Percentiles rank a stretch among this genome's conserved stretches.
These are phyloP conservation scores for Brachionus angularis DNA, from an alignment of 1,140 invertebrate species.

Conservation along the genomic window DNA sequence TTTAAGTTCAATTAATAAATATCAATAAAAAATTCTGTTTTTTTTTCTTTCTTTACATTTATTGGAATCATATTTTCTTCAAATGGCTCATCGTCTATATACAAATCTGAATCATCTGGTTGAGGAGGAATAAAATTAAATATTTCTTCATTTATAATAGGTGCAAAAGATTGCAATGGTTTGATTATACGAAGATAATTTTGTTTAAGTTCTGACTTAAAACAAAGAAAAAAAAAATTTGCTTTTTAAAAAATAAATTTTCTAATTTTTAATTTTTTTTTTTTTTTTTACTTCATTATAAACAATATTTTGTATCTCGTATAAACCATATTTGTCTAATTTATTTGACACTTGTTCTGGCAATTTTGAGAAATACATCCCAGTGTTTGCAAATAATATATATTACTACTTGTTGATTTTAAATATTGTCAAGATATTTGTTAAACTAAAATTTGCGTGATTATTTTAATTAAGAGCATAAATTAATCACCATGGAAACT, in stretches of 20 bases:
- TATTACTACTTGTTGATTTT: constrained; percentile 1
- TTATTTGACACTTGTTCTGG: constrained; percentile 1
- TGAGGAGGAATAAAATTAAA: not conserved
- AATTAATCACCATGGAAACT: not conserved
- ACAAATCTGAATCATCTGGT: not conserved
- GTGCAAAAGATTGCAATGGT: too few species aligned
- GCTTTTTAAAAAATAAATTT: constrained; percentile 3
- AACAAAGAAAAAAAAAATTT: too few species aligned
- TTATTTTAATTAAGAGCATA: too few species aligned
- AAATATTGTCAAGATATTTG: too few species aligned
- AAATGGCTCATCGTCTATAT: not conserved
- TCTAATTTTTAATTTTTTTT: not conserved
- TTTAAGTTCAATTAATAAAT: not conserved
- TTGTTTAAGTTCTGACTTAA: too few species aligned
- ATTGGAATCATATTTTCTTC: not conserved
- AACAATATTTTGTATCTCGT: constrained; percentile 18
- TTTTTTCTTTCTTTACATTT: not conserved
- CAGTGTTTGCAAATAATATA: too few species aligned
- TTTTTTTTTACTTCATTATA: constrained; percentile 13
- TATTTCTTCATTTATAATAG: too few species aligned
- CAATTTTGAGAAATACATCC: too few species aligned
- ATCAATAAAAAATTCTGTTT: not conserved
- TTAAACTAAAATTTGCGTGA: too few species aligned
- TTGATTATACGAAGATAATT: too few species aligned
- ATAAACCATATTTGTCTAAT: constrained; percentile 20